phyloP scores from a whole-genome alignment of 1,140 invertebrate species.

The Antheraea mylitta region DNA sequence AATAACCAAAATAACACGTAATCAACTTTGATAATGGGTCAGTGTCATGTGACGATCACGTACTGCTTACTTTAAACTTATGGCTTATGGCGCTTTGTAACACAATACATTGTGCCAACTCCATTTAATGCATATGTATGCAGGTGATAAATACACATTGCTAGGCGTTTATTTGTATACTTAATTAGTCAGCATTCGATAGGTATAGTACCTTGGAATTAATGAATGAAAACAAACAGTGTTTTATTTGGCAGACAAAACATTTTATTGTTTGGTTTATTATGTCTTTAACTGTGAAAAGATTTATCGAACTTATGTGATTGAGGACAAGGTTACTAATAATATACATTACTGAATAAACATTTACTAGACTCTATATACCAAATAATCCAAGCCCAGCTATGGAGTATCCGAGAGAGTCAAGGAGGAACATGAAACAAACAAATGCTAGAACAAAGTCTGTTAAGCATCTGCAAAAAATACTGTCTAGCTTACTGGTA shows the following conservation, averaged over 20 bases:
- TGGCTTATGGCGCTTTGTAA: slow-evolving; percentile 54
- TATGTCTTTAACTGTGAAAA: neutral
- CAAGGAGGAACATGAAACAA: too few relatives aligned
- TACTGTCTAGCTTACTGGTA: too few relatives aligned
- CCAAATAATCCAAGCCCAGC: too few relatives aligned
- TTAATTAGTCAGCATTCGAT: slow-evolving; percentile 23
- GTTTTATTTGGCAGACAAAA: slow-evolving; percentile 4
- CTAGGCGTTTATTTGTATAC: slow-evolving; percentile 13
- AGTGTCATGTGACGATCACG: slow-evolving; percentile 66
- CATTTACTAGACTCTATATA: too few relatives aligned
- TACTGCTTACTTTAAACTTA: slow-evolving; percentile 65
- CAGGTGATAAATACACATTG: slow-evolving; percentile 2
- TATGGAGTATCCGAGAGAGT: too few relatives aligned
- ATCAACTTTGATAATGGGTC: slow-evolving; percentile 40
- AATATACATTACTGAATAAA: too few relatives aligned
- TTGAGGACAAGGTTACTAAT: too few relatives aligned
- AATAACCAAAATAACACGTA: neutral
- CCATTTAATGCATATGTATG: slow-evolving; percentile 1
- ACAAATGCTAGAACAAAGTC: too few relatives aligned
- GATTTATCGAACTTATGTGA: too few relatives aligned
- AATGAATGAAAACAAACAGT: slow-evolving; percentile 23
- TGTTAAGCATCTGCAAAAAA: too few relatives aligned
- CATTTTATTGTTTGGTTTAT: neutral
- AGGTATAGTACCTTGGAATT: slow-evolving; percentile 22
- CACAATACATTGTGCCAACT: slow-evolving; percentile 43